phyloP scores from a whole-genome alignment of 2,888 invertebrate species.

The Agonopterix subpropinquella region DNA sequence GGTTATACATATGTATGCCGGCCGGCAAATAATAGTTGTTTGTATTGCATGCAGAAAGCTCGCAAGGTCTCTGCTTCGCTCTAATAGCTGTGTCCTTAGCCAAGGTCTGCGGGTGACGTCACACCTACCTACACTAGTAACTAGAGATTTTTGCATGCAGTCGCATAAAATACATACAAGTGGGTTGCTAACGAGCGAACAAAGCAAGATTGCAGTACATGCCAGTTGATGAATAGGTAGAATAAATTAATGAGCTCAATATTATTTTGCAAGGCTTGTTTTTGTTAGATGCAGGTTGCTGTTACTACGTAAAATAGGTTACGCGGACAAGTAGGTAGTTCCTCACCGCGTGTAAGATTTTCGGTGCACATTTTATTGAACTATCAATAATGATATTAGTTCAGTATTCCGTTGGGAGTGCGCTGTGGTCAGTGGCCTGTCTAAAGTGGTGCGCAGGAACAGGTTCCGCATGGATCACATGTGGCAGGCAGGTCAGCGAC shows the following conservation, averaged over 20 bases:
- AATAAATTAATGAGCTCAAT: too few relatives aligned
- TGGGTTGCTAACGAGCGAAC: neutral
- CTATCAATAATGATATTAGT: too few relatives aligned
- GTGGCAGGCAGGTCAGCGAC: slow-evolving; percentile 54
- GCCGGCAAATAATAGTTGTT: slow-evolving; percentile 22
- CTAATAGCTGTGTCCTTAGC: slow-evolving; percentile 64
- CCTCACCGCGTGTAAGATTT: too few relatives aligned
- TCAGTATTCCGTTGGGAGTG: slow-evolving; percentile 10
- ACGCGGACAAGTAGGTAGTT: too few relatives aligned
- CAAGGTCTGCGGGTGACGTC: slow-evolving; percentile 67
- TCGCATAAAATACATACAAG: slow-evolving; percentile 18
- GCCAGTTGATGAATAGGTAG: too few relatives aligned
- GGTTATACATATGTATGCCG: slow-evolving; percentile 4
- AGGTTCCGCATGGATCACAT: slow-evolving; percentile 61
- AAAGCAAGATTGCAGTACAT: too few relatives aligned
- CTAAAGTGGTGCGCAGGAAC: slow-evolving; percentile 57
- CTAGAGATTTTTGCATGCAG: slow-evolving; percentile 48
- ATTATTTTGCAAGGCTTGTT: too few relatives aligned
- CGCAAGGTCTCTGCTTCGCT: slow-evolving; percentile 58
- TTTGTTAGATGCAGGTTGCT: too few relatives aligned
- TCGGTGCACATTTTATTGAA: too few relatives aligned
- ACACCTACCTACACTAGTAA: slow-evolving; percentile 48
- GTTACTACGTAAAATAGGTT: too few relatives aligned
- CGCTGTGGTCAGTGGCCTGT: slow-evolving; percentile 34
- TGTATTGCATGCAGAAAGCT: slow-evolving; percentile 52